These are phyloP conservation scores for Amphipoea lucens DNA, from an alignment of 2,888 invertebrate genomes.

Conservation along the genomic window DNA sequence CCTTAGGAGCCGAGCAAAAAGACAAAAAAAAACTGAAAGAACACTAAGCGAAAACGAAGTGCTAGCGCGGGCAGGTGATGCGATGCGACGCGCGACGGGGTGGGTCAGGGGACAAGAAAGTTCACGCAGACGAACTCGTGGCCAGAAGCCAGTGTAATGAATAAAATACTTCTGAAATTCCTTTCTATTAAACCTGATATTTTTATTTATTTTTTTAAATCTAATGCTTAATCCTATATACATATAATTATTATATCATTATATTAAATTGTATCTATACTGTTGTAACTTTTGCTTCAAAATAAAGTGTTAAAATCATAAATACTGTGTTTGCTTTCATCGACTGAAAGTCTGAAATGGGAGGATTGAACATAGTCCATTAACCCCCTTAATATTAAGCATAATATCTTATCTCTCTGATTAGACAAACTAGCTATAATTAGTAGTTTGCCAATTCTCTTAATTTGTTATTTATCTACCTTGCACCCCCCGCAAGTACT, in stretches of 20 bases:
- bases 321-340: not conserved
- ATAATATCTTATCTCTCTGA: not conserved
- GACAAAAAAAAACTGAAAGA: no score
- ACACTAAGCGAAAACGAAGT: no score
- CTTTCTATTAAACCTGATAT: not conserved
- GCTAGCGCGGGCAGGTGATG: no score
- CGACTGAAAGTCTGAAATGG: not conserved
- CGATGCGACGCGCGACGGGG: no score
- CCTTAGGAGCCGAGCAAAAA: no score
- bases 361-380: not conserved
- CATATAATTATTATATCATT: no score
- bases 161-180: not conserved
- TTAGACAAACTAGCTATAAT: not conserved
- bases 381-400: not conserved
- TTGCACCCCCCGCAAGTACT: not conserved
- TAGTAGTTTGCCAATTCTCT: not conserved
- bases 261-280: not conserved
- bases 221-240: not conserved
- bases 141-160: not conserved
- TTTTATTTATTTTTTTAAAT: not conserved
- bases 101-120: no score
- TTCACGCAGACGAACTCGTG: no score
- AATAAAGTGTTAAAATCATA: not conserved
- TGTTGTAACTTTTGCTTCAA: conserved; percentile 13
- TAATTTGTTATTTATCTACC: not conserved